Base-by-base conservation (phyloP, 2,113 vertebrate genomes). In the Megaleporinus macrocephalus region DNA sequence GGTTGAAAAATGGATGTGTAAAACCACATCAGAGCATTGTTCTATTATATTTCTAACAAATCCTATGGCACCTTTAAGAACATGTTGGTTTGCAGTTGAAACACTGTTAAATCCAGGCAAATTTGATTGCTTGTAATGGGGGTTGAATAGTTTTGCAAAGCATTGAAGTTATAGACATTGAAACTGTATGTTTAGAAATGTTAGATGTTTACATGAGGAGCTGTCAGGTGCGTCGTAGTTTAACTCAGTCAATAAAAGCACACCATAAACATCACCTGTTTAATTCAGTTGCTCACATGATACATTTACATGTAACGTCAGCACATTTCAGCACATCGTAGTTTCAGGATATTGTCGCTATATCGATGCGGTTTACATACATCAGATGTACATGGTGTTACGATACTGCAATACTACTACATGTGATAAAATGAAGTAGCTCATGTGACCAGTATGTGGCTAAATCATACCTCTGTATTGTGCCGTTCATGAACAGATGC, bases 281-380 rank as follows among this genome's bases (percentile, higher is more conserved):
- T 82, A 75, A 73, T 86, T 79, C 62, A 79, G 16, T 76, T 61
- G 30, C 36, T 83, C 59, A 83, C 72, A 76, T 71, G 62, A 65
- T 61, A 74, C 74, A 78, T 53, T 74, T 78, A 82, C 77, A 71
- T 79, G 65, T 57, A 44, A 79, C 75, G 65, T 81, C 27, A 82
- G 80, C 76, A 86, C 74, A 44, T 72, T 71, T 76, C 59, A 63
- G 33, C 66, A 76, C 76, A 74, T 74, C 59, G 57, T 82, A 71
- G 51, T 59, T 78, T 57, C 33, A 63, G 63, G 57, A 68, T 51
- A 65, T 44, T 29, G 63, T 73, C 24, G 10, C 55, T 65, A 76
- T 63, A 80, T 29, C 62, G 53, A 83, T 71, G 55, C 24, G 69
- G 41, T 78, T 74, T 70, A 82, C 76, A 75, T 66, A 81, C 33